Conservation (phyloP, 2,797 vertebrate species). For the Coluber constrictor region DNA sequence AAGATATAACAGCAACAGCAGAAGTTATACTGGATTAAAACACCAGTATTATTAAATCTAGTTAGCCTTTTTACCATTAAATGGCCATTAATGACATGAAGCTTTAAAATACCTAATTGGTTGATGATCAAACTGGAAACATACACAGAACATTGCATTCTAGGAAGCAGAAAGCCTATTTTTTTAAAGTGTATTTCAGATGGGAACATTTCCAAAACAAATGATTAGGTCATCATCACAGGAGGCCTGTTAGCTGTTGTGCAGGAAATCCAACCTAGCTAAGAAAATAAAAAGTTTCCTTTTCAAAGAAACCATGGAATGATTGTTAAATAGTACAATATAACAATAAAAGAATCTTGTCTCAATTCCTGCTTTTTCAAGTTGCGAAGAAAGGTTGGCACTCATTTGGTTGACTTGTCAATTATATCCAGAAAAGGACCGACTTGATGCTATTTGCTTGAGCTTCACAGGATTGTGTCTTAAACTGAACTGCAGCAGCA, state of each 20-base stretch:
- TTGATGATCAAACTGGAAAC: slow-evolving; percentile 5
- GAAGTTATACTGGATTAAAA: neutral
- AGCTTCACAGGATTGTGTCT: neutral
- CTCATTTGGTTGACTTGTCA: neutral
- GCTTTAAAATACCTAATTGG: slow-evolving; percentile 14
- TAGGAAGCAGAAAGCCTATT: neutral
- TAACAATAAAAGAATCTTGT: neutral
- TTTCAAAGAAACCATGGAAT: neutral
- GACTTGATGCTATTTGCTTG: neutral
- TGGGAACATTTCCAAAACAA: slow-evolving; percentile 52
- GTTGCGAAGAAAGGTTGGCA: accelerated
- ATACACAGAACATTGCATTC: slow-evolving; percentile 12
- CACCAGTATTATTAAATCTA: neutral
- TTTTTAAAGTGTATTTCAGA: neutral
- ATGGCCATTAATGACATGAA: neutral
- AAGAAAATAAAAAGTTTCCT: slow-evolving; percentile 19
- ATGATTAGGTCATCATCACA: slow-evolving; percentile 40
- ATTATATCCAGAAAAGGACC: neutral
- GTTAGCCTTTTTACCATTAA: neutral
- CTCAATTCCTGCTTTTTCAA: slow-evolving; percentile 1
- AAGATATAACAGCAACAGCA: neutral
- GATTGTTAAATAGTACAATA: neutral
- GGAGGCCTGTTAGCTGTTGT: slow-evolving; percentile 38
- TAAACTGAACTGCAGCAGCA: neutral
- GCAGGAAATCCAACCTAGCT: slow-evolving; percentile 60